Evolutionary conservation across 2,888 invertebrate genomes (phyloP), one percentile per base, ranked within the genome.

Genomic region (Lepidochitona cinerea): DNA sequence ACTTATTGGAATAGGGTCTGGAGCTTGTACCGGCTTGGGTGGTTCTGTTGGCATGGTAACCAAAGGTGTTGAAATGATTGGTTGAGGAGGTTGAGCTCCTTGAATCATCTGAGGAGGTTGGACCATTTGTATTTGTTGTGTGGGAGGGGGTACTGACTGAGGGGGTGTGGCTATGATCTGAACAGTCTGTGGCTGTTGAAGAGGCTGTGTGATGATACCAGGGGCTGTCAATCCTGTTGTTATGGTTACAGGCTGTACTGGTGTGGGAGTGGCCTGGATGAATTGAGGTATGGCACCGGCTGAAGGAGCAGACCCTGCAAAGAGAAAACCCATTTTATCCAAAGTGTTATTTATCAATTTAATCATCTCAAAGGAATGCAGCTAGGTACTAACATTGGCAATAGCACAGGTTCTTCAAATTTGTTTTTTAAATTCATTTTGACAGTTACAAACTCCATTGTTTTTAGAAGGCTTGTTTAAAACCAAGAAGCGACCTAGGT

Each of bases 181-280:
- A 41, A 49, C 35, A 37, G 70, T 75, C 37, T 77, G 77, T 29
- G 49, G n/a, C 49, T 49, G 49, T 18, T n/a, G 18, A 7, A 49
- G 49, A 18, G 18, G 49, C 4, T 2, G 49, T n/a, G n/a, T n/a
- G n/a, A n/a, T n/a, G n/a, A n/a, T n/a, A 77, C 73, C 49, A 80
- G 77, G 53, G 79, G 74, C 53, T 82, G 79, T n/a, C 79, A 71
- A 41, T 77, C 79, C 66, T 80, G 77, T 70, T 80, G 79, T 59
- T 79, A 36, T 36, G 35, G 35, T 33, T 33, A 23, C 32, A 66
- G 33, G 33, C 66, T 66, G 35, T 66, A 36, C n/a, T 66, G 66
- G 1, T 9, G 66, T 26, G 66, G 66, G n/a, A 23, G 35, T 36
- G 35, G 35, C n/a, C n/a, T n/a, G 35, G 36, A 33, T n/a, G 9